Evolutionary conservation across 2,113 vertebrate species (phyloP).

Genomic region (Corythoichthys haematopterus): DNA sequence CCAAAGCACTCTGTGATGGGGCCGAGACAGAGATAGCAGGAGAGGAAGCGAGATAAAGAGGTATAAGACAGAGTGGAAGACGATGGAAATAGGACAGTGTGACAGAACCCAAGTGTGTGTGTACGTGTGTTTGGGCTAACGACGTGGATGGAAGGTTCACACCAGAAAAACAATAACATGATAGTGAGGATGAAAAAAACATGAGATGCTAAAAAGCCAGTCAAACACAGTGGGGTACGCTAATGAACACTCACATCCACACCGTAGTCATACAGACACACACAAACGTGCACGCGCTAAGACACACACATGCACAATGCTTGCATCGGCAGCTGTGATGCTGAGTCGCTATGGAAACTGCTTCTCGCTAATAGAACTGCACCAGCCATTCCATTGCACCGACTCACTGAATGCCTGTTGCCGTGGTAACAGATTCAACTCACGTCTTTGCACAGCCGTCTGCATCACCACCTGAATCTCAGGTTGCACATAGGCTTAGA

Average conservation of each 20-base stretch:
- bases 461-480: slow-evolving; percentile 77
- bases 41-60: slow-evolving; percentile 31
- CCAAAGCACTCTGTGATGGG: slow-evolving; percentile 54
- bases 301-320: slow-evolving; percentile 53
- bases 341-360: slow-evolving; percentile 79
- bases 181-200: slow-evolving; percentile 39
- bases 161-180: slow-evolving; percentile 31
- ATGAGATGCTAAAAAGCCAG: slow-evolving; percentile 55
- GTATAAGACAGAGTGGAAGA: slow-evolving; percentile 29
- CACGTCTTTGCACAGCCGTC: slow-evolving; percentile 76
- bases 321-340: slow-evolving; percentile 75
- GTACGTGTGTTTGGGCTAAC: slow-evolving; percentile 11
- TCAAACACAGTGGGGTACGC: slow-evolving; percentile 58
- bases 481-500: slow-evolving; percentile 71
- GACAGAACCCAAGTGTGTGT: slow-evolving; percentile 20
- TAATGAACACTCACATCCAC: slow-evolving; percentile 69
- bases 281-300: slow-evolving; percentile 21
- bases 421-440: slow-evolving; percentile 79
- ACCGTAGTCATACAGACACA: slow-evolving; percentile 45
- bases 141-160: slow-evolving; percentile 42
- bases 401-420: slow-evolving; percentile 77
- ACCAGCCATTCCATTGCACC: slow-evolving; percentile 76
- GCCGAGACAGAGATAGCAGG: slow-evolving; percentile 37
- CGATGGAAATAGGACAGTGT: slow-evolving; percentile 52
- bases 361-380: slow-evolving; percentile 77